Conservation (phyloP, 2,113 vertebrate species). For the Glaucomys volans region DNA sequence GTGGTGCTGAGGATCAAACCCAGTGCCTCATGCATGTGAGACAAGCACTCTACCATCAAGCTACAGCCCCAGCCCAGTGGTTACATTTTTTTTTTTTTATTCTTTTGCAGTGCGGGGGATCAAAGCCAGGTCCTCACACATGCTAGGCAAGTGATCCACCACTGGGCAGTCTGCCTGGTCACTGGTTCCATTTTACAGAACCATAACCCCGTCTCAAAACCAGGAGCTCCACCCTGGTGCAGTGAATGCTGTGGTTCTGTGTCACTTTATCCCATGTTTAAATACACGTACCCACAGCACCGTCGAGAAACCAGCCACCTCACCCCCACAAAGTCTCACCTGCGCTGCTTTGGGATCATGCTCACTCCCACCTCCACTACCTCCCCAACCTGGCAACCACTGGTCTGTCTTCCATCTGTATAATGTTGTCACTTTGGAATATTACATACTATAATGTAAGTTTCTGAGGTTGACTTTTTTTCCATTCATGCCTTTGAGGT, state of each 20-base stretch:
- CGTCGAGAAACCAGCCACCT: not conserved
- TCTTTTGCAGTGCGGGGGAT: too few relatives aligned
- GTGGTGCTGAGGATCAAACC: too few relatives aligned
- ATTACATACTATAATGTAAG: not conserved
- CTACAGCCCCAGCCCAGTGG: too few relatives aligned
- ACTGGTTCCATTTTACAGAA: not conserved
- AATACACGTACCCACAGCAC: not conserved
- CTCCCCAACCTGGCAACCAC: not conserved
- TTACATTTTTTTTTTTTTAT: too few relatives aligned
- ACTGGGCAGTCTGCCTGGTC: too few relatives aligned
- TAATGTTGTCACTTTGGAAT: not conserved
- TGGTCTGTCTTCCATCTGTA: not conserved
- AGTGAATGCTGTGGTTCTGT: too few relatives aligned
- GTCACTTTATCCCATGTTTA: not conserved
- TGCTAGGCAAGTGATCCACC: too few relatives aligned
- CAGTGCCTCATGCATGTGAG: too few relatives aligned
- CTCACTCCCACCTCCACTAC: not conserved
- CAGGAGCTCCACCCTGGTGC: fast-evolving
- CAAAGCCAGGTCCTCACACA: too few relatives aligned
- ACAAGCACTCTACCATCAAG: too few relatives aligned
- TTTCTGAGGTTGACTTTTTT: not conserved
- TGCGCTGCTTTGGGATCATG: not conserved
- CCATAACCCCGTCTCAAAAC: not conserved
- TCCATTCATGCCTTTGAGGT: not conserved
- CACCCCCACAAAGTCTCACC: not conserved